Base-by-base conservation (phyloP, 30 jellyfish, hydroid and myxozoan species). In the Cassiopea andromeda region DNA sequence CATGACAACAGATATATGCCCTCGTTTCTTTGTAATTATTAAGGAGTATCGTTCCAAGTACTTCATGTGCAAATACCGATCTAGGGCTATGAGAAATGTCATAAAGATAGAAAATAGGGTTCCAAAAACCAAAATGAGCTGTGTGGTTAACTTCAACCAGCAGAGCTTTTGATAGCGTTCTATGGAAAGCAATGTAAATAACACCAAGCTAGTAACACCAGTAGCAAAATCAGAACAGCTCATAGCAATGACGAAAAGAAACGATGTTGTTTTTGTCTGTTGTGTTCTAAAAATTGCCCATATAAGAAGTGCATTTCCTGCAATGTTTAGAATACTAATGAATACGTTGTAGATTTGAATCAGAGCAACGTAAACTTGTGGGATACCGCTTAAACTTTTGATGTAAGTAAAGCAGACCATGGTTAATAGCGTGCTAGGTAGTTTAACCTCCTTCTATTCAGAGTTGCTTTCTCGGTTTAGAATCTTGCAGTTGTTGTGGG, bases 31-130 rank as follows among this genome's bases (percentile, higher is more conserved):
- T 70, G 79, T 19, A 16, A 70, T 14, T 19, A 12, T 43, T 50
- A 38, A 70, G 6, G 54, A 43, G 50, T 70, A 70, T 15, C 54
- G 49, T 15, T 70, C 79, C 79, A 70, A 70, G 27, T 70, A 70
- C 79, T 70, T 70, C 79, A 70, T 70, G 50, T 43, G 79, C 54
- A 70, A 43, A 6, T 8, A 70, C 2, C 79, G 79, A 70, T 70
- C 79, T 1, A 70, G 38, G 54, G 79, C 79, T 2, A 70, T 70
- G 54, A 70, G 79, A 27, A 43, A 12, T 6, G 27, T 27, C 79
- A 70, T 19, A 10, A 70, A 8, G 27, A 19, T 15, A 70, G 79
- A 70, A 16, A 70, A 70, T 1, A 1, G 4, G 50, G n/a, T 70
- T 14, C 49, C n/a, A 7, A 43, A 4, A 27, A 7, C 6, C 54